Evolutionary conservation across 1,140 invertebrate species (phyloP).

Genomic region (Littorina saxatilis): DNA sequence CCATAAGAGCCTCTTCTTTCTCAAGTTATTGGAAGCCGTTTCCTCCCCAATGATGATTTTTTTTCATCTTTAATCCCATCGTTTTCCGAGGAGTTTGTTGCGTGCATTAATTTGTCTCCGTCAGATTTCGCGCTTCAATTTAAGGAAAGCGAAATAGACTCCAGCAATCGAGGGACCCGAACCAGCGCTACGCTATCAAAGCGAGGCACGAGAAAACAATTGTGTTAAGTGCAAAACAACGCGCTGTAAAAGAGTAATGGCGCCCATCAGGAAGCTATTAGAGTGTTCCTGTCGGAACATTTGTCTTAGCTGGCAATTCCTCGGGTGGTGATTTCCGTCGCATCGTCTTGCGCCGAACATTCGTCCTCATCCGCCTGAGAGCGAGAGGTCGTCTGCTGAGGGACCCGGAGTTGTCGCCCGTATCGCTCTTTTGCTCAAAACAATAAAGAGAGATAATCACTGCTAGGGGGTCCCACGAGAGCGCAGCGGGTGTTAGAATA

Average conservation of each 20-base stretch:
- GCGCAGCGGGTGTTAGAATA: slow-evolving; percentile 30
- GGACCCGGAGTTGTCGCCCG: slow-evolving; percentile 26
- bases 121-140: too few relatives aligned
- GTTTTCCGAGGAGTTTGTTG: slow-evolving; percentile 6
- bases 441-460: slow-evolving; percentile 37
- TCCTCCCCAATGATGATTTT: too few relatives aligned
- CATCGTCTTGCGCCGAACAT: slow-evolving; percentile 35
- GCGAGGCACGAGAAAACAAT: slow-evolving; percentile 30
- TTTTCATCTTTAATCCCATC: not conserved
- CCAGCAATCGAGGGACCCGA: not conserved
- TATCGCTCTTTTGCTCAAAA: slow-evolving; percentile 38
- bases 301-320: slow-evolving; percentile 31
- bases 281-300: slow-evolving; percentile 32
- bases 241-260: slow-evolving; percentile 40
- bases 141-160: too few relatives aligned
- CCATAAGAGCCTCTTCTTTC: too few relatives aligned
- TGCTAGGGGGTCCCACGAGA: slow-evolving; percentile 17
- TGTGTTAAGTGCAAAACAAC: slow-evolving; percentile 42
- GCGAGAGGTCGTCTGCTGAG: slow-evolving; percentile 18
- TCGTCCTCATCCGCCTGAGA: slow-evolving; percentile 31
- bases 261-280: slow-evolving; percentile 39
- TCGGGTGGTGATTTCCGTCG: slow-evolving; percentile 36
- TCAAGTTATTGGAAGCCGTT: too few relatives aligned
- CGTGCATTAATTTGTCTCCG: slow-evolving; percentile 8
- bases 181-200: not conserved